Evolutionary conservation across 2,888 invertebrate species (phyloP).

Genomic region (Polymixis flavicincta): DNA sequence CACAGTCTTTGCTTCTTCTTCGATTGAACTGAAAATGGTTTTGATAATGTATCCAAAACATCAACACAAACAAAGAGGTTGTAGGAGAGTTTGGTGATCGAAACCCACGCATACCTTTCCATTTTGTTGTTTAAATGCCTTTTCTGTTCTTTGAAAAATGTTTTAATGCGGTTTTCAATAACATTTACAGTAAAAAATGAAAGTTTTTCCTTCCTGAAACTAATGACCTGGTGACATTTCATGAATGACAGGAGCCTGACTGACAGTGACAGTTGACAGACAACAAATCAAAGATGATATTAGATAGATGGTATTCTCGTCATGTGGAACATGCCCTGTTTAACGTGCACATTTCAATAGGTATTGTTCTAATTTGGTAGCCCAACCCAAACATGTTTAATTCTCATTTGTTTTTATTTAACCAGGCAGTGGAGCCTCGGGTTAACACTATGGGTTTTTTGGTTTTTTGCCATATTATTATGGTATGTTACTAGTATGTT

Average conservation of each 20-base stretch:
- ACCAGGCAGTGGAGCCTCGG: too few relatives aligned
- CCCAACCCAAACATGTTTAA: background rate
- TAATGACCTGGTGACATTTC: slow-evolving; percentile 37
- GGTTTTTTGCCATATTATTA: background rate
- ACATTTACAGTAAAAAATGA: slow-evolving; percentile 8
- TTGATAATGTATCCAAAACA: slow-evolving; percentile 2
- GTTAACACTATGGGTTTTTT: background rate
- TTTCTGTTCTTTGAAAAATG: background rate
- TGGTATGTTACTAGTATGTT: too few relatives aligned
- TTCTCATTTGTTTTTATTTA: background rate
- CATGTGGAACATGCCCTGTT: background rate
- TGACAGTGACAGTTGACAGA: background rate
- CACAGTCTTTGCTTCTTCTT: slow-evolving; percentile 80
- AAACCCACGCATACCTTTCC: slow-evolving; percentile 31
- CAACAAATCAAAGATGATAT: background rate
- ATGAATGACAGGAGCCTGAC: background rate
- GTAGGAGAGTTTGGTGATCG: background rate
- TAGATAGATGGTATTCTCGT: slow-evolving; percentile 17
- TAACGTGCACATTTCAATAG: background rate
- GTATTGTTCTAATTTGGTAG: background rate
- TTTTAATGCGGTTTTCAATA: background rate
- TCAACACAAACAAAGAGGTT: slow-evolving; percentile 1
- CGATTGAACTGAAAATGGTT: slow-evolving; percentile 51
- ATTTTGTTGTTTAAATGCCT: slow-evolving; percentile 15
- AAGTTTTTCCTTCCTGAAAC: slow-evolving; percentile 31